These are phyloP conservation scores for Philopotamus ludificatus DNA, from an alignment of 1,140 invertebrate genomes.

Conservation along the genomic window DNA sequence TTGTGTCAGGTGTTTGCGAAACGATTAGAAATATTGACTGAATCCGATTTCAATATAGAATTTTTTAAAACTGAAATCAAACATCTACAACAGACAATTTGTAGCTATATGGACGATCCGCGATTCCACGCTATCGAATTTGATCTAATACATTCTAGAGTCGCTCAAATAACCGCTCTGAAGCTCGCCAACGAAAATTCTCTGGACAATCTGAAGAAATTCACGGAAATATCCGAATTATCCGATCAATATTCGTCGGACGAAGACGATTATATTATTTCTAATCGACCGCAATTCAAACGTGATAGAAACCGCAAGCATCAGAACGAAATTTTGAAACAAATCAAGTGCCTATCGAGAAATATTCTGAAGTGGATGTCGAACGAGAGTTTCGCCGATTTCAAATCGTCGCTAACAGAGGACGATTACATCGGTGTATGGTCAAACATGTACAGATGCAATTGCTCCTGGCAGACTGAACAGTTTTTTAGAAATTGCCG, in stretches of 20 bases:
- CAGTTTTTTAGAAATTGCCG: constrained; percentile 50
- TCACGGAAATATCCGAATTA: no score
- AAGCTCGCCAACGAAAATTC: constrained; percentile 47
- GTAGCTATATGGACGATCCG: constrained; percentile 64
- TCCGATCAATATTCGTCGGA: constrained; percentile 52
- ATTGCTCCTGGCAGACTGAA: constrained; percentile 52
- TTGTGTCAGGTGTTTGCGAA: constrained; percentile 68
- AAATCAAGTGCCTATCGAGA: constrained; percentile 51
- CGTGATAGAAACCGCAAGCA: constrained; percentile 37
- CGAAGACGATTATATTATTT: constrained; percentile 43
- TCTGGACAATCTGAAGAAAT: no score
- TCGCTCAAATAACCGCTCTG: constrained; percentile 61
- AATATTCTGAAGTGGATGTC: constrained; percentile 52
- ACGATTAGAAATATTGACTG: constrained; percentile 55
- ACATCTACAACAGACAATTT: constrained; percentile 64
- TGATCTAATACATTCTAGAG: constrained; percentile 60
- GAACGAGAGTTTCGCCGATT: constrained; percentile 39
- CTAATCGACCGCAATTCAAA: constrained; percentile 24
- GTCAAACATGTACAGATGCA: constrained; percentile 47
- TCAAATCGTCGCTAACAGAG: constrained; percentile 53
- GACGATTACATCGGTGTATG: constrained; percentile 57
- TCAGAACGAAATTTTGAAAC: constrained; percentile 45
- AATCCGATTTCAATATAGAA: constrained; percentile 50
- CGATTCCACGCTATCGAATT: constrained; percentile 63
- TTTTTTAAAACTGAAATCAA: constrained; percentile 62